Evolutionary conservation across 2,888 invertebrate species (phyloP).

Genomic region (Limenitis camilla): DNA sequence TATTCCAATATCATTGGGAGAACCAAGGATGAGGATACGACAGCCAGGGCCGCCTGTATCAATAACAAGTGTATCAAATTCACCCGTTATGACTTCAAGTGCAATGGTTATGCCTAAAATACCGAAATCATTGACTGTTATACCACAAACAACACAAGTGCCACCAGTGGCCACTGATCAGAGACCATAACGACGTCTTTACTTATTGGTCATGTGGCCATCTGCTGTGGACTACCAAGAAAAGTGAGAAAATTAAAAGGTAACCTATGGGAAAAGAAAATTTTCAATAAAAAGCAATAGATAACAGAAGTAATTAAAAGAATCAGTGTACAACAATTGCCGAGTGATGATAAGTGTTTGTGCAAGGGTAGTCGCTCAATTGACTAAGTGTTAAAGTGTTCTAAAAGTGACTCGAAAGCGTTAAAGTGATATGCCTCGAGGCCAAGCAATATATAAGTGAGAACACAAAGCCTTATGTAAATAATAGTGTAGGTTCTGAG

Average conservation of each 20-base stretch:
- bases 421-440: constrained; percentile 29
- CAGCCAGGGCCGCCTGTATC: constrained; percentile 51
- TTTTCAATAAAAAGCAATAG: constrained; percentile 3
- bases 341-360: too few species aligned
- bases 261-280: neutral
- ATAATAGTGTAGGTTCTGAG: constrained; percentile 56
- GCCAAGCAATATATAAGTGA: constrained; percentile 43
- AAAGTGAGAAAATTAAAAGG: neutral
- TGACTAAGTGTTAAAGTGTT: neutral
- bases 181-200: constrained; percentile 60
- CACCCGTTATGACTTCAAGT: constrained; percentile 40
- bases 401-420: constrained; percentile 17
- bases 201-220: constrained; percentile 49
- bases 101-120: constrained; percentile 81
- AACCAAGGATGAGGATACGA: constrained; percentile 50
- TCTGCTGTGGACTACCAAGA: constrained; percentile 26
- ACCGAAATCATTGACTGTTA: constrained; percentile 86
- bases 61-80: constrained; percentile 40
- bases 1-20: constrained; percentile 45
- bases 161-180: constrained; percentile 28
- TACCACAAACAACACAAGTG: constrained; percentile 83
- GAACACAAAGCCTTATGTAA: constrained; percentile 67
- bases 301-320: neutral
- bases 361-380: too few species aligned
- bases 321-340: too few species aligned